These are phyloP conservation scores for Lasiurus cinereus DNA, from an alignment of 2,113 vertebrate genomes.

Conservation along the genomic window DNA sequence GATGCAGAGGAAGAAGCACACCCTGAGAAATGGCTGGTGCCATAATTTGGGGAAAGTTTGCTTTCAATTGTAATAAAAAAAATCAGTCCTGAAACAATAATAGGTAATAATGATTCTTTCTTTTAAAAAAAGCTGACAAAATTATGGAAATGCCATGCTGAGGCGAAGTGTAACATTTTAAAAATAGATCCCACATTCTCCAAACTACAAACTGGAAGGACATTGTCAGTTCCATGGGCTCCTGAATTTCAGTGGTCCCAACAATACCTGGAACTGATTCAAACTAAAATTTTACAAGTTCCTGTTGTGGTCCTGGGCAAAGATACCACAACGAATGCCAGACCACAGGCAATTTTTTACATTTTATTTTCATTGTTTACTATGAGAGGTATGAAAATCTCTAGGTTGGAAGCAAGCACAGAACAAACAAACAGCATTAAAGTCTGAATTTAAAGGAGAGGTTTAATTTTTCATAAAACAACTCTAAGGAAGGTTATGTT, in stretches of 20 bases:
- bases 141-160: background rate
- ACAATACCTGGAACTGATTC: background rate
- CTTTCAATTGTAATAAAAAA: slow-evolving; percentile 43
- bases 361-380: background rate
- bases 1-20: background rate
- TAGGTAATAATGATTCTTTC: background rate
- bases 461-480: background rate
- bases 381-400: background rate
- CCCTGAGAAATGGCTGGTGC: slow-evolving; percentile 24
- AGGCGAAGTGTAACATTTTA: background rate
- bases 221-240: background rate
- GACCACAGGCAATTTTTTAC: background rate
- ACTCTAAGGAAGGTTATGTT: background rate
- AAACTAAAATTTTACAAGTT: background rate
- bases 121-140: background rate
- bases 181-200: background rate
- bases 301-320: background rate
- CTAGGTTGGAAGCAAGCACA: background rate
- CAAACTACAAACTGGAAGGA: slow-evolving; percentile 1
- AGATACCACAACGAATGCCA: background rate
- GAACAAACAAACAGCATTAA: slow-evolving; percentile 19
- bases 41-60: slow-evolving; percentile 32
- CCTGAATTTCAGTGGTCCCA: background rate
- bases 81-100: slow-evolving; percentile 18
- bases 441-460: background rate